Conservation (phyloP, 2,797 vertebrate genomes). For the Phalanger gymnotis region DNA sequence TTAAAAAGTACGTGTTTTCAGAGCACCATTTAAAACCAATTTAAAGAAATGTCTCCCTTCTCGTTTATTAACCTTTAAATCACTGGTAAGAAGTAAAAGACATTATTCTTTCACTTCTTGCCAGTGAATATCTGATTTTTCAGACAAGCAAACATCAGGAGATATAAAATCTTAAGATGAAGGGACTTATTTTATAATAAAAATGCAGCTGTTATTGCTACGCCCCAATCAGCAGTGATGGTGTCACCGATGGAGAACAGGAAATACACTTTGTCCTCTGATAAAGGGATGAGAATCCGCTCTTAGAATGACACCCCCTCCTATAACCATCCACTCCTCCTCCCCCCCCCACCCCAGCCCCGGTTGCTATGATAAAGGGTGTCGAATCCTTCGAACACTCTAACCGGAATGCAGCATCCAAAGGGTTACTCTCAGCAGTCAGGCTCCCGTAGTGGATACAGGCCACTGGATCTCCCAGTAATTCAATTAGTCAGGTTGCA, state of each 20-base stretch:
- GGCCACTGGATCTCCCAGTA: conserved; percentile 84
- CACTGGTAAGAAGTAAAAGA: conserved; percentile 8
- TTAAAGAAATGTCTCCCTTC: conserved; percentile 45
- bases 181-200: neutral
- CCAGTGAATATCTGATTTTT: neutral
- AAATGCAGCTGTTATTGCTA: neutral
- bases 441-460: conserved; percentile 72
- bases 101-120: neutral
- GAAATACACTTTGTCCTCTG: neutral
- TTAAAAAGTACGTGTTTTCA: conserved; percentile 39
- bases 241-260: conserved; percentile 30
- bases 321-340: neutral
- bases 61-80: conserved; percentile 24
- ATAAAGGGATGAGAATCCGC: neutral
- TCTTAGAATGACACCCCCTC: neutral
- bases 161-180: neutral
- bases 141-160: neutral
- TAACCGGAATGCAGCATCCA: conserved; percentile 59
- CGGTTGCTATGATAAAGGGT: conserved; percentile 7
- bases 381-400: conserved; percentile 41
- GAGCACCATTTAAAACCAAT: conserved; percentile 31
- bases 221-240: neutral
- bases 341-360: neutral
- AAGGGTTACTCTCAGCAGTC: conserved; percentile 78
- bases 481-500: conserved; percentile 93